Evolutionary conservation across 2,888 invertebrate genomes (phyloP).

Genomic region (Linnaemya vulpina): DNA sequence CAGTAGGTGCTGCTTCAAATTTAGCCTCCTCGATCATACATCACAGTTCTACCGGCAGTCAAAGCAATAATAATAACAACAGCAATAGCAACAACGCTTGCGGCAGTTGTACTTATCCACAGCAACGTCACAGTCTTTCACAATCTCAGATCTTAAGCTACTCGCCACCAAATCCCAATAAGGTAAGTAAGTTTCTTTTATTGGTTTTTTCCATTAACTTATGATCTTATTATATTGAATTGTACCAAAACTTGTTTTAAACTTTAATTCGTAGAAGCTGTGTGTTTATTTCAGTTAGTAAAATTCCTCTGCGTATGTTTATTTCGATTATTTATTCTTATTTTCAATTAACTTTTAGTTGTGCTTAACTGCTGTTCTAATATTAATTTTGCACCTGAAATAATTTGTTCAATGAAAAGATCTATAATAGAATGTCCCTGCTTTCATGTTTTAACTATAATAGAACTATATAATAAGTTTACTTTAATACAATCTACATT

Average conservation of each 20-base stretch:
- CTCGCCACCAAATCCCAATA: conserved; percentile 70
- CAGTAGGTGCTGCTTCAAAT: conserved; percentile 58
- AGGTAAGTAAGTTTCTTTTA: conserved; percentile 56
- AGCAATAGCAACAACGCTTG: conserved; percentile 32
- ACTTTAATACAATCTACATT: too few species aligned
- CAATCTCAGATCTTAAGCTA: conserved; percentile 67
- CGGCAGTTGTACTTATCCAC: conserved; percentile 64
- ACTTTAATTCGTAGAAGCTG: conserved; percentile 52
- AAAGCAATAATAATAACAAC: conserved; percentile 38
- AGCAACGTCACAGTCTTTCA: conserved; percentile 65
- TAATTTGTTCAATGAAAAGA: too few species aligned
- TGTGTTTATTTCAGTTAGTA: conserved; percentile 46
- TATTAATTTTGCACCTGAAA: too few species aligned
- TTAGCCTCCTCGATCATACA: conserved; percentile 65
- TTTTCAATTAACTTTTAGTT: not conserved
- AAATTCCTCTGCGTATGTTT: not conserved
- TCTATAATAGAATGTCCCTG: too few species aligned
- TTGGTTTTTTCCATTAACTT: conserved; percentile 4
- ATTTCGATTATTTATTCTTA: not conserved
- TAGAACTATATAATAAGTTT: too few species aligned
- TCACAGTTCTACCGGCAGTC: conserved; percentile 38
- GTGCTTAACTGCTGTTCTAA: not conserved
- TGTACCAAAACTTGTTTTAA: conserved; percentile 12
- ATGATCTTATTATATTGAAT: not conserved
- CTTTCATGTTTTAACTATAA: too few species aligned